Percentiles rank a stretch among this genome's conserved stretches.
These are phyloP conservation scores for Metellina segmentata DNA, from an alignment of 2,888 invertebrate species.

Conservation along the genomic window DNA sequence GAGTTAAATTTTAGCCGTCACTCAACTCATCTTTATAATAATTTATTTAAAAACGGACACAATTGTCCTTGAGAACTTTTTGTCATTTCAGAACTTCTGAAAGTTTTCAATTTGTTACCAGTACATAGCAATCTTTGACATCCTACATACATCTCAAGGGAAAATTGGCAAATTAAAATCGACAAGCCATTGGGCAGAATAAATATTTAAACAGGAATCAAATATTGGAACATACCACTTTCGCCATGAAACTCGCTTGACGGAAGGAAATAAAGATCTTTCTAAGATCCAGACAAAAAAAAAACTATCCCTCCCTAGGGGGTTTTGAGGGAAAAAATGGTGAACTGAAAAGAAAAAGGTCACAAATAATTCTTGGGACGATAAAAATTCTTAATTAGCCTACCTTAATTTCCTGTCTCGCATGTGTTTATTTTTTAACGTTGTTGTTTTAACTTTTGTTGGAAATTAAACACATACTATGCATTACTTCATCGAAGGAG, in stretches of 20 bases:
- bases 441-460: constrained; percentile 27
- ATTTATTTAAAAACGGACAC: no score
- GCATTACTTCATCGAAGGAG: not conserved
- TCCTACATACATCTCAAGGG: no score
- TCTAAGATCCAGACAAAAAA: not conserved
- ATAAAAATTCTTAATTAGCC: constrained; percentile 44
- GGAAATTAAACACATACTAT: constrained; percentile 39
- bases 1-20: no score
- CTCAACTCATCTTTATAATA: no score
- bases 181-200: not conserved
- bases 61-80: no score
- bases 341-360: not conserved
- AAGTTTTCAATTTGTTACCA: no score
- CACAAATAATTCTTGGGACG: not conserved
- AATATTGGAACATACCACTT: not conserved
- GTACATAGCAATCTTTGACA: no score
- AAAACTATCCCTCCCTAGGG: not conserved
- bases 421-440: not conserved
- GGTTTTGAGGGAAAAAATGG: not conserved
- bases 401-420: constrained; percentile 44
- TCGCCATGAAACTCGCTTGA: not conserved
- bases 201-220: not conserved
- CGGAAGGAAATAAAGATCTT: not conserved
- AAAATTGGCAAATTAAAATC: no score
- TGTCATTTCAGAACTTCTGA: no score